These are phyloP conservation scores for Panzeria rudis DNA, from an alignment of 2,888 invertebrate genomes.

Conservation along the genomic window DNA sequence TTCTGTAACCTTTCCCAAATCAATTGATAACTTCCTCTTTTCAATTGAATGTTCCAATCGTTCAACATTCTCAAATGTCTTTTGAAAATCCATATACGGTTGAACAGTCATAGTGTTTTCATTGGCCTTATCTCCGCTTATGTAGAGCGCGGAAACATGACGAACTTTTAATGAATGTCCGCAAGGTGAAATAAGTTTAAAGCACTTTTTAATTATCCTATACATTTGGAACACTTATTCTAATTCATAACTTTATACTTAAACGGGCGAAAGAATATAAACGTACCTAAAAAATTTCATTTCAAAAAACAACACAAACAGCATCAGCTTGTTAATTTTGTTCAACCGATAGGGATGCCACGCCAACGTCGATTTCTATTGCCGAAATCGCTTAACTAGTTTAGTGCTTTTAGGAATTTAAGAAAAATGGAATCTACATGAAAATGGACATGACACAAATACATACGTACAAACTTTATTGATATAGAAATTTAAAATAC, in stretches of 20 bases:
- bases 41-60: slow-evolving; percentile 85
- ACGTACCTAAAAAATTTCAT: not conserved
- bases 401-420: no score
- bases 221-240: slow-evolving; percentile 34
- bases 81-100: slow-evolving; percentile 88
- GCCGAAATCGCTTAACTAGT: no score
- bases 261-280: not conserved
- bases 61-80: slow-evolving; percentile 85
- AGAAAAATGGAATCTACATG: no score
- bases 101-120: slow-evolving; percentile 88
- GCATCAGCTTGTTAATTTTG: not conserved
- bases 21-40: slow-evolving; percentile 84
- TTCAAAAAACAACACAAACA: slow-evolving; percentile 35
- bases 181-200: not conserved
- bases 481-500: not conserved
- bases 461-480: no score
- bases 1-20: slow-evolving; percentile 85
- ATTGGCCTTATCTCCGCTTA: slow-evolving; percentile 88
- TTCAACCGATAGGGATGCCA: no score
- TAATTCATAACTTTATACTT: slow-evolving; percentile 44
- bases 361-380: no score
- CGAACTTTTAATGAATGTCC: slow-evolving; percentile 38
- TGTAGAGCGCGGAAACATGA: slow-evolving; percentile 82
- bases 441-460: no score
- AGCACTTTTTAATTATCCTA: slow-evolving; percentile 8